phyloP scores from a whole-genome alignment of 1,140 invertebrate genomes.

The Neodiprion fabricii region DNA sequence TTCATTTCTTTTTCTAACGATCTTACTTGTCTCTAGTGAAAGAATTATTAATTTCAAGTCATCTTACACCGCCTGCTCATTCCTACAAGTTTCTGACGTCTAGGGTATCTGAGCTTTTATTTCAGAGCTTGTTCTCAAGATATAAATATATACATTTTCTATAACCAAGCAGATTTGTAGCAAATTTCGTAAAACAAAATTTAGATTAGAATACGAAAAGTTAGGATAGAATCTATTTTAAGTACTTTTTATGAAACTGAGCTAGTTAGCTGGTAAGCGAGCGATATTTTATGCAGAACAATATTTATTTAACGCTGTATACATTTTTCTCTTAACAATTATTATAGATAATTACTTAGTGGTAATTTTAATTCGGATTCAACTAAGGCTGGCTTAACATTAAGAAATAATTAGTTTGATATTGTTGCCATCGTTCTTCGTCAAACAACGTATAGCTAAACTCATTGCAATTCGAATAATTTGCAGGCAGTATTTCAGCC shows the following conservation, averaged over 20 bases:
- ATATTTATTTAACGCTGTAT: slow-evolving; percentile 48
- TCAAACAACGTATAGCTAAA: neutral
- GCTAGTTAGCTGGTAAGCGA: slow-evolving; percentile 40
- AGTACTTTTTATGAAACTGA: slow-evolving; percentile 45
- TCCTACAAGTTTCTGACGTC: too few relatives aligned
- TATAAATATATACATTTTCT: slow-evolving; percentile 33
- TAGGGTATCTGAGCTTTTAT: neutral
- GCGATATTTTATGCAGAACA: slow-evolving; percentile 37
- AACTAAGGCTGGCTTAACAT: slow-evolving; percentile 3
- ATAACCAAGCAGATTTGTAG: slow-evolving; percentile 32
- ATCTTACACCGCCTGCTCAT: too few relatives aligned
- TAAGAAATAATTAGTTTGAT: neutral
- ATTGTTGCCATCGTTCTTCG: neutral
- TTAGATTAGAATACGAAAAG: slow-evolving; percentile 44
- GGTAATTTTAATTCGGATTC: neutral
- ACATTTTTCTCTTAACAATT: slow-evolving; percentile 33
- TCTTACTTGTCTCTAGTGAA: neutral
- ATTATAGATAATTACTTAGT: neutral
- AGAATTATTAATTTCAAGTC: neutral
- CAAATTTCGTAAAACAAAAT: slow-evolving; percentile 37
- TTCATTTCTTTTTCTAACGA: too few relatives aligned
- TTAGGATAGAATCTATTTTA: slow-evolving; percentile 56
- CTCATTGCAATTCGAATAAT: neutral
- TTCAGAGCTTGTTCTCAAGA: neutral
- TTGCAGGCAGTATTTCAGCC: neutral